These are phyloP conservation scores for Tricholauxania praeusta DNA, from an alignment of 2,888 invertebrate species.

Conservation along the genomic window DNA sequence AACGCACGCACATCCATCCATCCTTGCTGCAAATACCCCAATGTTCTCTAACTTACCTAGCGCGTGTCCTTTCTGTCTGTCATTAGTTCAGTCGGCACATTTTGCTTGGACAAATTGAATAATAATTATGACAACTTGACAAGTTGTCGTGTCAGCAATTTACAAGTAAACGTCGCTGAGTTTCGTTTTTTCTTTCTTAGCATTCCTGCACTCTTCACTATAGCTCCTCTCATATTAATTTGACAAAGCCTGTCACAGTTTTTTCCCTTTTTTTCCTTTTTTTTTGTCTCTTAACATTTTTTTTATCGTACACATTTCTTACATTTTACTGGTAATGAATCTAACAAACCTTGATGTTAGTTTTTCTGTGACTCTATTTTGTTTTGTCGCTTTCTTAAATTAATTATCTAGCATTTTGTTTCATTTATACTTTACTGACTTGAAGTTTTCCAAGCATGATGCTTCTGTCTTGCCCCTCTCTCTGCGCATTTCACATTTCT, in stretches of 20 bases:
- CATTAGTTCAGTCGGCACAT: neutral
- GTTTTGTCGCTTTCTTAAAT: conserved; percentile 15
- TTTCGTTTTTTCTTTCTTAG: neutral
- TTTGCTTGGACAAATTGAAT: conserved; percentile 34
- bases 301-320: neutral
- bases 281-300: neutral
- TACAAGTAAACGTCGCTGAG: neutral
- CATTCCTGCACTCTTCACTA: neutral
- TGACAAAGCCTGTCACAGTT: conserved; percentile 3
- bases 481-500: neutral
- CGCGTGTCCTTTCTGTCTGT: neutral
- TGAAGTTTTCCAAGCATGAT: neutral
- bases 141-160: neutral
- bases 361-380: neutral
- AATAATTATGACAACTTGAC: conserved; percentile 42
- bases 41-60: neutral
- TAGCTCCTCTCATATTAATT: neutral
- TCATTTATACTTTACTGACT: conserved; percentile 23
- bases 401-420: conserved; percentile 32
- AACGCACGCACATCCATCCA: too few species aligned
- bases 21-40: too few species aligned
- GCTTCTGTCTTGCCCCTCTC: neutral
- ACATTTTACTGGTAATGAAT: too few species aligned
- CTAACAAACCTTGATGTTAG: neutral
- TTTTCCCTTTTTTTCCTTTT: conserved; percentile 8